These are phyloP conservation scores for silkworm (Bombyx mori) DNA, from an alignment of 1,140 invertebrate species.

Conservation along the genomic window DNA sequence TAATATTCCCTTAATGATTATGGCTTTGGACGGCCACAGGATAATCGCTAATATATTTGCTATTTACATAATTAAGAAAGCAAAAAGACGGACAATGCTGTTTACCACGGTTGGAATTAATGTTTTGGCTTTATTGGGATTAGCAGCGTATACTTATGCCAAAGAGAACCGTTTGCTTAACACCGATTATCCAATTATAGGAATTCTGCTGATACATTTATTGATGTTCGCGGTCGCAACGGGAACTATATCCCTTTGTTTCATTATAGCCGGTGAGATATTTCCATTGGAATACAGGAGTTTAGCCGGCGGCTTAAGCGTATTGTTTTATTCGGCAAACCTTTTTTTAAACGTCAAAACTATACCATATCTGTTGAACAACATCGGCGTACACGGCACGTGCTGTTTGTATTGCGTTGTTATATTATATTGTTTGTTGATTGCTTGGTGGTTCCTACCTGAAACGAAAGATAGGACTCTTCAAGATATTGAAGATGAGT, in stretches of 20 bases:
- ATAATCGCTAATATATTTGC: slow-evolving; percentile 21
- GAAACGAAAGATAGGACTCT: slow-evolving; percentile 35
- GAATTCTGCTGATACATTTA: slow-evolving; percentile 18
- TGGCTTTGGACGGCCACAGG: slow-evolving; percentile 21
- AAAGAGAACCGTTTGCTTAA: slow-evolving; percentile 17
- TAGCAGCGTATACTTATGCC: slow-evolving; percentile 18
- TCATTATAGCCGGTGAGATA: slow-evolving; percentile 26
- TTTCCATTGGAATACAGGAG: slow-evolving; percentile 25
- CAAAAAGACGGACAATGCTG: slow-evolving; percentile 21
- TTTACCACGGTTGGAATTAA: slow-evolving; percentile 15
- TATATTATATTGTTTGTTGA: slow-evolving; percentile 14
- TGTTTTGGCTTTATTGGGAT: slow-evolving; percentile 10
- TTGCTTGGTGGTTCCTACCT: slow-evolving; percentile 19
- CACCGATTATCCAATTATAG: slow-evolving; percentile 15
- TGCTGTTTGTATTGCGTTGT: slow-evolving; percentile 19
- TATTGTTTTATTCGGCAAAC: slow-evolving; percentile 20
- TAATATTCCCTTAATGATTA: slow-evolving; percentile 17
- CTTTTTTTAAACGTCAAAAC: slow-evolving; percentile 24
- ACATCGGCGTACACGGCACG: slow-evolving; percentile 17
- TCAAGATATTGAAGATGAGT: slow-evolving; percentile 34
- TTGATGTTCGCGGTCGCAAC: slow-evolving; percentile 23
- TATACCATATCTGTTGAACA: slow-evolving; percentile 15
- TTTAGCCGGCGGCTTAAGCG: slow-evolving; percentile 24
- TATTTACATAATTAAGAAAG: slow-evolving; percentile 23
- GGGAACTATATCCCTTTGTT: slow-evolving; percentile 21